phyloP scores from a whole-genome alignment of 2,113 vertebrate species.

The Amphiprion ocellaris region DNA sequence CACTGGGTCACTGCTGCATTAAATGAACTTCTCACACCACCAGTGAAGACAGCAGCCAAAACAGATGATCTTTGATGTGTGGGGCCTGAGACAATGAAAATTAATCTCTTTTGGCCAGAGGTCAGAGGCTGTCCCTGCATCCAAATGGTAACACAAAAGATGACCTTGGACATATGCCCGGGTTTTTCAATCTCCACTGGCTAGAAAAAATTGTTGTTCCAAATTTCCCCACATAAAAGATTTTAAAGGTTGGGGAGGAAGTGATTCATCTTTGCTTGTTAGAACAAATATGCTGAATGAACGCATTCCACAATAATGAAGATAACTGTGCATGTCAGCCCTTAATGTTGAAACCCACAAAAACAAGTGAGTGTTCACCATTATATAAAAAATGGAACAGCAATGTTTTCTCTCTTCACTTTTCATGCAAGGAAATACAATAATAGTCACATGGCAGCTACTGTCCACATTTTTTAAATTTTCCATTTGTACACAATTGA shows the following conservation, averaged over 20 bases:
- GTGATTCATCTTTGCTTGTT: conserved; percentile 70
- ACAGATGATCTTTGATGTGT: conserved; percentile 39
- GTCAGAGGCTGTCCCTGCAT: conserved; percentile 54
- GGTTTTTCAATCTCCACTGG: conserved; percentile 45
- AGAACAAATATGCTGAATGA: conserved; percentile 66
- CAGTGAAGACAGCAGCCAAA: conserved; percentile 26
- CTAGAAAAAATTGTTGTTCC: conserved; percentile 56
- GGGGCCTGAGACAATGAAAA: conserved; percentile 26
- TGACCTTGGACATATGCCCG: conserved; percentile 61
- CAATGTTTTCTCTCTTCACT: neutral
- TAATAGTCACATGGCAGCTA: neutral
- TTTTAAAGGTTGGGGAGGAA: conserved; percentile 66
- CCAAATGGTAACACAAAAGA: conserved; percentile 60
- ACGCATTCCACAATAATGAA: conserved; percentile 67
- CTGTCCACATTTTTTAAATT: neutral
- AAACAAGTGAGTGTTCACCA: conserved; percentile 5
- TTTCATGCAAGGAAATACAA: neutral
- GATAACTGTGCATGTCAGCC: conserved; percentile 47
- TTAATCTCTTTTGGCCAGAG: conserved; percentile 52
- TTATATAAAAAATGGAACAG: neutral
- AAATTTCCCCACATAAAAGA: conserved; percentile 57
- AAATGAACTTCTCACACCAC: conserved; percentile 27
- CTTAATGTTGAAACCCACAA: conserved; percentile 14
- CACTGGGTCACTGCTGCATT: conserved; percentile 21
- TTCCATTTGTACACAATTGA: neutral